Conservation (phyloP, 2,113 vertebrate genomes). For the Indri indri region DNA sequence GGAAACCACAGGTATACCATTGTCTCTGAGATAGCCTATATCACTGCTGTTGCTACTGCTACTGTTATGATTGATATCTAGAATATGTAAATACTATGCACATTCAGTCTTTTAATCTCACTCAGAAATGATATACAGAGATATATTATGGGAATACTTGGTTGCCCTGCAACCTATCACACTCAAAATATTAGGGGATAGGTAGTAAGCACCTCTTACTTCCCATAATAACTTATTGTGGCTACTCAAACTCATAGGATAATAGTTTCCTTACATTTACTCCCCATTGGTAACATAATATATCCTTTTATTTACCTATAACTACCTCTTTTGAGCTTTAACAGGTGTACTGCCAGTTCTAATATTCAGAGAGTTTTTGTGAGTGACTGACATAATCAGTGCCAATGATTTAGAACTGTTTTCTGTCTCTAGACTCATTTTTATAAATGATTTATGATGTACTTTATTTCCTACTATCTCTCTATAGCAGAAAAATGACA, state of each 20-base stretch:
- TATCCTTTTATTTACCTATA: constrained; percentile 3
- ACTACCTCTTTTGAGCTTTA: neutral
- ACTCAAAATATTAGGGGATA: neutral
- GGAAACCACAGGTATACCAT: neutral
- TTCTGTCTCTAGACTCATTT: neutral
- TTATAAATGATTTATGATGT: constrained; percentile 19
- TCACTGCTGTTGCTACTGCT: accelerated
- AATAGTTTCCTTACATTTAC: neutral
- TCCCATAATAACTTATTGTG: neutral
- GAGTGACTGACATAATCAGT: neutral
- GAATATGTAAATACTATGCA: neutral
- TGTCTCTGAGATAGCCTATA: neutral
- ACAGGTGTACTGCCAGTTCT: neutral
- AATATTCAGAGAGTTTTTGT: neutral
- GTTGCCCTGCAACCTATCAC: neutral
- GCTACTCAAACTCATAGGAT: neutral
- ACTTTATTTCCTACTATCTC: neutral
- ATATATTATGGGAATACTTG: neutral
- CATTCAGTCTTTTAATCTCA: neutral
- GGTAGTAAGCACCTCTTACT: neutral
- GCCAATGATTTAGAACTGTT: constrained; percentile 38
- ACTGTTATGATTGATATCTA: neutral
- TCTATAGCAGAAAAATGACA: constrained; percentile 3
- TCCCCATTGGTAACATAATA: neutral
- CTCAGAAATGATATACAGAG: neutral